These are phyloP conservation scores for Bombus fervidus DNA, from an alignment of 1,140 invertebrate genomes.

Conservation along the genomic window DNA sequence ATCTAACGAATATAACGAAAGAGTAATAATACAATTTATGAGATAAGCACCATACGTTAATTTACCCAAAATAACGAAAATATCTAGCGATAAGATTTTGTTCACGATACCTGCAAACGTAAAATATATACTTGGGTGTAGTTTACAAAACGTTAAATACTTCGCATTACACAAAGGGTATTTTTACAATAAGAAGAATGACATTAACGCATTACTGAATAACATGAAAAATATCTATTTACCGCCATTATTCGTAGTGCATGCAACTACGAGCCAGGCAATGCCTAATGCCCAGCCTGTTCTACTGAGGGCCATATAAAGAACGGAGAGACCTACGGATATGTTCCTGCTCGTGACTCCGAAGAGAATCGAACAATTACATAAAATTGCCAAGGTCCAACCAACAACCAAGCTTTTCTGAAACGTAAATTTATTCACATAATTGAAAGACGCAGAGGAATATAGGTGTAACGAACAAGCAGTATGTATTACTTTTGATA, in stretches of 20 bases:
- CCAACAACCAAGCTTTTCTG: slow-evolving; percentile 71
- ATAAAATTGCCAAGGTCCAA: slow-evolving; percentile 77
- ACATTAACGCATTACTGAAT: no score
- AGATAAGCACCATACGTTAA: slow-evolving; percentile 82
- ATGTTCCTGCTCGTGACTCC: slow-evolving; percentile 75
- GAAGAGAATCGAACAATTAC: slow-evolving; percentile 80
- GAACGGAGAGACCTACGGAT: slow-evolving; percentile 72
- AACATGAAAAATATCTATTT: not conserved
- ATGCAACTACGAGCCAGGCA: slow-evolving; percentile 83
- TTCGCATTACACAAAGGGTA: rapidly evolving
- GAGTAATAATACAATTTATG: slow-evolving; percentile 74
- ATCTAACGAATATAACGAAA: slow-evolving; percentile 73
- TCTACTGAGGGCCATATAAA: slow-evolving; percentile 80
- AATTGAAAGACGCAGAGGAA: no score
- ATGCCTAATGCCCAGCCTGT: slow-evolving; percentile 81
- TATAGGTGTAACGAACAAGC: not conserved
- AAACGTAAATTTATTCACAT: slow-evolving; percentile 50
- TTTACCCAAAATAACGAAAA: slow-evolving; percentile 77
- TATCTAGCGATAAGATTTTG: slow-evolving; percentile 78
- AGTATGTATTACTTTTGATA: slow-evolving; percentile 73
- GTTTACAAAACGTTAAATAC: rapidly evolving
- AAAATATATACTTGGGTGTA: not conserved
- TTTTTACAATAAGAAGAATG: rapidly evolving
- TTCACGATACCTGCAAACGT: slow-evolving; percentile 77
- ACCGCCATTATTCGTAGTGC: slow-evolving; percentile 80